These are phyloP conservation scores for Actinia equina DNA, from an alignment of 64 coral and sea anemone genomes.

Conservation along the genomic window DNA sequence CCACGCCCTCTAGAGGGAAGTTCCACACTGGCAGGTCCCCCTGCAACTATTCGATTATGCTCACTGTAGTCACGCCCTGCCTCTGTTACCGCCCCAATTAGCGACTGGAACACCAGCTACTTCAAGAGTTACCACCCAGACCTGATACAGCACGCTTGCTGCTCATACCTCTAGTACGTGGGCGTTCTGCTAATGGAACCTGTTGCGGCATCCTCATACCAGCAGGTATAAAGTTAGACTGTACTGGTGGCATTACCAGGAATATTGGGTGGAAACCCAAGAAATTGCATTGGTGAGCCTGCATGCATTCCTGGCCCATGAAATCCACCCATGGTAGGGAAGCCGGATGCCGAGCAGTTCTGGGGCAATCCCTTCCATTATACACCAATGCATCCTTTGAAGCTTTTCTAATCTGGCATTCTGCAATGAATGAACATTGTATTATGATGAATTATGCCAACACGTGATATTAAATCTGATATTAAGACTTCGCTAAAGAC, in stretches of 20 bases:
- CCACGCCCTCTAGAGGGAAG: conserved; percentile 47
- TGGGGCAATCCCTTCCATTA: conserved; percentile 70
- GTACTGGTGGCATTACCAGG: conserved; percentile 33
- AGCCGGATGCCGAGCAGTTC: conserved; percentile 47
- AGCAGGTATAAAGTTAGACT: conserved; percentile 64
- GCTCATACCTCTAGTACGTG: conserved; percentile 71
- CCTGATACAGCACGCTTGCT: conserved; percentile 90
- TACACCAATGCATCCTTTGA: conserved; percentile 86
- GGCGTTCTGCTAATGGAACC: conserved; percentile 43
- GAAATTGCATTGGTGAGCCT: conserved; percentile 63
- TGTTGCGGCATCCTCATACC: conserved; percentile 52
- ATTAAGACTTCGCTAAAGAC: too few species aligned
- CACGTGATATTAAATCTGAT: too few species aligned
- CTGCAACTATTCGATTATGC: conserved; percentile 81
- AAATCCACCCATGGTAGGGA: conserved; percentile 44
- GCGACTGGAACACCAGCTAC: conserved; percentile 97
- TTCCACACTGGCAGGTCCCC: conserved; percentile 89
- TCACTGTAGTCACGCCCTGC: conserved; percentile 92
- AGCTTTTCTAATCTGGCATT: conserved; percentile 85
- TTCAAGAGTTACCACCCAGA: conserved; percentile 83
- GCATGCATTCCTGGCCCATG: conserved; percentile 44
- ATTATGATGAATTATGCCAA: too few species aligned
- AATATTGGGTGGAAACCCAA: conserved; percentile 56
- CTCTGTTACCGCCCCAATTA: conserved; percentile 91
- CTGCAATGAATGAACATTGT: conserved; percentile 27